These are phyloP conservation scores for Neelides sp. DNA, from an alignment of 1,140 invertebrate genomes.

Conservation along the genomic window DNA sequence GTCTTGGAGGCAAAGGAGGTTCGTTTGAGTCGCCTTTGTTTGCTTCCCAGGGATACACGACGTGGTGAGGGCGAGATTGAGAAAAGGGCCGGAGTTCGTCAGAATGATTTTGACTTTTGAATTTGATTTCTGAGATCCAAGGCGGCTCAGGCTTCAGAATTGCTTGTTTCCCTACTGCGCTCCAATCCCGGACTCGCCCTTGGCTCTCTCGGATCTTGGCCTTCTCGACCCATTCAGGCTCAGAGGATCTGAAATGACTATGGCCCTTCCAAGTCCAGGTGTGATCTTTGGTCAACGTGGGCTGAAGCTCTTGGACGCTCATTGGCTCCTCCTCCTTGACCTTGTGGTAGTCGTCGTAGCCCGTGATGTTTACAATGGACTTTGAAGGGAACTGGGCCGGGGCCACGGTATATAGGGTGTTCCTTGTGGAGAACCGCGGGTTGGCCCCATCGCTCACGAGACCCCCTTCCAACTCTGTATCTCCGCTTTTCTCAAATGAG, in stretches of 20 bases:
- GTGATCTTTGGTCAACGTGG: constrained; percentile 19
- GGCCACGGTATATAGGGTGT: no score
- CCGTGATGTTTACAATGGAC: background rate
- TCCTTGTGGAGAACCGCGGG: no score
- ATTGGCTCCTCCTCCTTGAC: background rate
- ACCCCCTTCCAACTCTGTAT: no score
- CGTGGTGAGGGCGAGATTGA: no score
- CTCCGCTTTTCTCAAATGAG: no score
- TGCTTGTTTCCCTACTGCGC: constrained; percentile 16
- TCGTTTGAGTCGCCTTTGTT: background rate
- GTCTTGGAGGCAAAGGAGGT: constrained; percentile 10
- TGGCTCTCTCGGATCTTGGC: constrained; percentile 26
- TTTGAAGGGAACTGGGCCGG: background rate
- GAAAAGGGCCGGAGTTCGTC: background rate
- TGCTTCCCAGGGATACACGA: constrained; percentile 28
- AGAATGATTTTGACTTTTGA: constrained; percentile 13
- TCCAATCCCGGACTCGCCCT: constrained; percentile 29
- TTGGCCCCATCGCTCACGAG: no score
- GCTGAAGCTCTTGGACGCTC: constrained; percentile 7
- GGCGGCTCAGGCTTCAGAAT: constrained; percentile 21
- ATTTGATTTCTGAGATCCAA: constrained; percentile 26
- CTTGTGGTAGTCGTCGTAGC: background rate
- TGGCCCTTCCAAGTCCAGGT: constrained; percentile 28
- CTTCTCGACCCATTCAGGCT: constrained; percentile 31
- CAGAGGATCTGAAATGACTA: constrained; percentile 17